These are phyloP conservation scores for Cephus nigrinus DNA, from an alignment of 2,888 invertebrate species.

Conservation along the genomic window DNA sequence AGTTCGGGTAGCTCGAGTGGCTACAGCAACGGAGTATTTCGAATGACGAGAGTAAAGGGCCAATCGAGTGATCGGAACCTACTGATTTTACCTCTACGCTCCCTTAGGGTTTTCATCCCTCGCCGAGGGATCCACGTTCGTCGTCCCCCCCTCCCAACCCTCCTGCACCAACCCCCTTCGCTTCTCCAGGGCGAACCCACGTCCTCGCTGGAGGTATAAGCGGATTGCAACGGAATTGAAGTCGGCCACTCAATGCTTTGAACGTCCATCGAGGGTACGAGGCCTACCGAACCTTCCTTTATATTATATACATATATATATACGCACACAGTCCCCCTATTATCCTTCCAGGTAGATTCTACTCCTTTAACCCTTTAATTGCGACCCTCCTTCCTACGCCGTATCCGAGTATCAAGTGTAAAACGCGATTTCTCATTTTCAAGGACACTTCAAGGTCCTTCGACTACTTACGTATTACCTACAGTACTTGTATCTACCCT, in stretches of 20 bases:
- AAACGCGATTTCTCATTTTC: neutral
- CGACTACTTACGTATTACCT: neutral
- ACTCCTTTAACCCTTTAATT: slow-evolving; percentile 52
- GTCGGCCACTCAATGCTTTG: slow-evolving; percentile 52
- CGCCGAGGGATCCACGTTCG: neutral
- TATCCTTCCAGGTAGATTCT: slow-evolving; percentile 31
- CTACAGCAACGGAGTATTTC: neutral
- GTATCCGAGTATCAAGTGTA: neutral
- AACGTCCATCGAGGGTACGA: slow-evolving; percentile 21
- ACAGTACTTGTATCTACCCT: neutral
- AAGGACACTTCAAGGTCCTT: neutral
- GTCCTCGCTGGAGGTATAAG: slow-evolving; percentile 45
- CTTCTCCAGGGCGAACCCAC: slow-evolving; percentile 13
- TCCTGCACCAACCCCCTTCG: neutral
- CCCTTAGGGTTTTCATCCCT: slow-evolving; percentile 10
- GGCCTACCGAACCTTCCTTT: neutral
- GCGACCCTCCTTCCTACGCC: slow-evolving; percentile 38
- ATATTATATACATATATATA: neutral
- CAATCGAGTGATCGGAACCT: slow-evolving; percentile 18
- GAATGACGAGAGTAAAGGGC: slow-evolving; percentile 4
- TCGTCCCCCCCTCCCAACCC: neutral
- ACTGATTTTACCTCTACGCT: slow-evolving; percentile 7
- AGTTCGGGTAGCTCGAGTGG: neutral
- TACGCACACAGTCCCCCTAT: neutral
- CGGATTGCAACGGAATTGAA: slow-evolving; percentile 60